phyloP scores from a whole-genome alignment of 2,113 vertebrate genomes.

The Oreochromis spilurus region DNA sequence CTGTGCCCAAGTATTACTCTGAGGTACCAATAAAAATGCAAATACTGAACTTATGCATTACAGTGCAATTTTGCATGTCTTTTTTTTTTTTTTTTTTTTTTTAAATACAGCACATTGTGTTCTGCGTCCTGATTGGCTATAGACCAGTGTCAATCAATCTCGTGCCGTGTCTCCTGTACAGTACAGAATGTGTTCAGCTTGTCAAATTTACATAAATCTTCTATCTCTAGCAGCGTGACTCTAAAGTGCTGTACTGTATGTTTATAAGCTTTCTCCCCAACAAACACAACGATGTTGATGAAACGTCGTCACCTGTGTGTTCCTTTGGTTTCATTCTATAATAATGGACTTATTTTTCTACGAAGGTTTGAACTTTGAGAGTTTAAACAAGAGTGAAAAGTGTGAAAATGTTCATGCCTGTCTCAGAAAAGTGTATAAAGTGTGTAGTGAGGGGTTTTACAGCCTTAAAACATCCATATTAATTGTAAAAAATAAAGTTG shows the following conservation, averaged over 20 bases:
- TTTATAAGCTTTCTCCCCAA: background rate
- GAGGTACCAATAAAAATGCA: background rate
- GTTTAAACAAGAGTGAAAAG: background rate
- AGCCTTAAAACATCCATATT: background rate
- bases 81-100: accelerated
- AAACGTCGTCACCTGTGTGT: background rate
- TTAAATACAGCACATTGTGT: background rate
- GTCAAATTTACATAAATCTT: background rate
- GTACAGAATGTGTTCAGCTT: accelerated
- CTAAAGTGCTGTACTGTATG: background rate
- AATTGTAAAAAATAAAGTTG: background rate
- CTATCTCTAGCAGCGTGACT: accelerated
- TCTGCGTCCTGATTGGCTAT: background rate
- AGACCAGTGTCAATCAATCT: accelerated
- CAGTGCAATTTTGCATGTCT: background rate
- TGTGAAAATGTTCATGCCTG: background rate
- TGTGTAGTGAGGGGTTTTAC: background rate
- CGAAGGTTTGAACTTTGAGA: background rate
- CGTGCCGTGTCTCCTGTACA: background rate
- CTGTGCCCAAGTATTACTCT: accelerated
- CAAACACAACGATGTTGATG: accelerated
- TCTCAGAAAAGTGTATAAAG: background rate
- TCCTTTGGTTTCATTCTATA: background rate
- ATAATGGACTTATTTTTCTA: background rate
- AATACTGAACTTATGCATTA: background rate